Evolutionary conservation across 2,888 invertebrate species (phyloP).

Genomic region (Marronus borbonicus): DNA sequence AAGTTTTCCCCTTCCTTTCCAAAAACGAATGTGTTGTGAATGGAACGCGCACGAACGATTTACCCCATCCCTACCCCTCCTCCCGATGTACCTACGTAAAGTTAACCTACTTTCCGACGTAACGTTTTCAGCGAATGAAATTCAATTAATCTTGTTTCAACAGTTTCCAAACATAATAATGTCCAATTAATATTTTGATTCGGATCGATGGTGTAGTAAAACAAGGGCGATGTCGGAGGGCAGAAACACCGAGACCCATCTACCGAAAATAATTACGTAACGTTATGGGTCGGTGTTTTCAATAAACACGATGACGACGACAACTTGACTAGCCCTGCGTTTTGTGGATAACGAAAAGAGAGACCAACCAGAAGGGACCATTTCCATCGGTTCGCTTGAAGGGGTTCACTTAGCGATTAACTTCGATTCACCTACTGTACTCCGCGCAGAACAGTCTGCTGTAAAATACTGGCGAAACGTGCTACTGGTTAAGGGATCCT

Average conservation of each 20-base stretch:
- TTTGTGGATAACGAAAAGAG: constrained; percentile 2
- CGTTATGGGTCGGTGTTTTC: constrained; percentile 27
- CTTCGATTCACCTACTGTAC: constrained; percentile 23
- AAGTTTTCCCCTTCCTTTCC: not conserved
- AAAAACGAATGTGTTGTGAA: constrained; percentile 6
- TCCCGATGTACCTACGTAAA: not conserved
- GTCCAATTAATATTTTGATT: constrained; percentile 42
- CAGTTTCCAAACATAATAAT: constrained; percentile 27
- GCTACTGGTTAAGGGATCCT: not conserved
- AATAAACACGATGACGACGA: constrained; percentile 36
- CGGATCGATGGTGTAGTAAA: constrained; percentile 34
- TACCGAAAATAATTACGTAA: constrained; percentile 24
- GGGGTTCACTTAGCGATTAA: constrained; percentile 28
- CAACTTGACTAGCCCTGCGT: not conserved
- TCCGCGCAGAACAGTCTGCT: not conserved
- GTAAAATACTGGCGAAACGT: constrained; percentile 35
- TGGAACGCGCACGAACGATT: not conserved
- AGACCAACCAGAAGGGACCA: too few relatives aligned
- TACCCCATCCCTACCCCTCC: not conserved
- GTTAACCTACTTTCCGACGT: constrained; percentile 1
- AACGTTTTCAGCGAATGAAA: constrained; percentile 17
- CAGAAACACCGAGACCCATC: not conserved
- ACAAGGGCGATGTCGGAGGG: not conserved
- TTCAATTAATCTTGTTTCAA: constrained; percentile 30
- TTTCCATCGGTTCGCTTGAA: not conserved